phyloP scores from a whole-genome alignment of 2,888 invertebrate genomes.

The Plebejus anna region DNA sequence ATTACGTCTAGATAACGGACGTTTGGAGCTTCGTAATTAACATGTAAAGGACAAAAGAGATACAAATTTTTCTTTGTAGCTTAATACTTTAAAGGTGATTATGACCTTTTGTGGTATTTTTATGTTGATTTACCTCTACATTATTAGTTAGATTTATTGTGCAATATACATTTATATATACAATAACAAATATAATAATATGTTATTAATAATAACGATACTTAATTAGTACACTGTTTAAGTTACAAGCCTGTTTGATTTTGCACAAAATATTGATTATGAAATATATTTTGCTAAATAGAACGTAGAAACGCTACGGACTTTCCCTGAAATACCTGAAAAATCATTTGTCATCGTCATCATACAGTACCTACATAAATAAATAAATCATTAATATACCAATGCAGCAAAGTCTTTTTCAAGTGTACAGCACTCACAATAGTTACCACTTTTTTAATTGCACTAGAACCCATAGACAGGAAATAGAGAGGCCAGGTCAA shows the following conservation, averaged over 20 bases:
- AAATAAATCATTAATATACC: too few relatives aligned
- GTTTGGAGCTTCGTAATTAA: not conserved
- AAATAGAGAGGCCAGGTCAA: conserved; percentile 4
- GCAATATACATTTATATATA: too few relatives aligned
- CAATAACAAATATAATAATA: not conserved
- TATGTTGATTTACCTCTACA: too few relatives aligned
- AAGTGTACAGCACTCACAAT: not conserved
- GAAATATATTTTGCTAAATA: not conserved
- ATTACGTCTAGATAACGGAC: not conserved
- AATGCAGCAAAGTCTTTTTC: too few relatives aligned
- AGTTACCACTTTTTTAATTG: not conserved
- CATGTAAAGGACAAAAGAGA: not conserved
- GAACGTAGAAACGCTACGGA: too few relatives aligned
- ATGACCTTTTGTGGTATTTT: not conserved
- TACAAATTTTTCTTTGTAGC: not conserved
- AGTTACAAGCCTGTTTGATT: not conserved
- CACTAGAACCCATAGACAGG: not conserved
- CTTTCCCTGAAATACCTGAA: too few relatives aligned
- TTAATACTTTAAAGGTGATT: not conserved
- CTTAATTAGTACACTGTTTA: not conserved
- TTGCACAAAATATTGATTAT: not conserved
- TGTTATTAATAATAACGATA: not conserved
- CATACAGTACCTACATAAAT: too few relatives aligned
- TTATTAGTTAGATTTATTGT: not conserved
- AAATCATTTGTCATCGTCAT: too few relatives aligned